Base-by-base conservation (phyloP, 2,797 vertebrate species). In the Vespertilio murinus region DNA sequence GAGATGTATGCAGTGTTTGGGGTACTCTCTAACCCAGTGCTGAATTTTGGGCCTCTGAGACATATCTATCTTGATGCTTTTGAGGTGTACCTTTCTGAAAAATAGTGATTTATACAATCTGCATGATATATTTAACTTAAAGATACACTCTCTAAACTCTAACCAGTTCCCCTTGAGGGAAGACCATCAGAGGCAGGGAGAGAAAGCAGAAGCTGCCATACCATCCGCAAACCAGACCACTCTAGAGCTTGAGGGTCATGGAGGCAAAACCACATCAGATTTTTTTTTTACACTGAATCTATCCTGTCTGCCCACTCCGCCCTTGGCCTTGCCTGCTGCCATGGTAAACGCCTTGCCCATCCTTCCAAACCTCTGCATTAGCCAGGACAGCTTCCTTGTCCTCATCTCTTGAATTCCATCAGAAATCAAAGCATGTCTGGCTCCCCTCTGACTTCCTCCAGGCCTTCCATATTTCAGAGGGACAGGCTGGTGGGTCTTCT, bases 291-390 rank as follows among this genome's bases (percentile, higher is more conserved):
- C 30, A 67, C 1, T 33, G 35, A 47, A 17, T 40, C 40, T 5
- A 38, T 47, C 40, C 17, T 0, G 0, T 59, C n/a, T 35, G 22
- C 28, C 40, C 28, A 17, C 3, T 14, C 16, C 22, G 47, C 33
- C 3, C 1, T 56, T 38, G 33, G 18, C 54, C 13, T 40, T 83
- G 33, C 10, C 84, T 35, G 64, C 35, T 71, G 52, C 59, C 28
- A 16, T 61, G 38, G 22, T 77, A 18, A 38, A 38, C 16, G 1
- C 23, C 40, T 25, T n/a, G 23, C 30, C 16, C 7, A 9, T 42
- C 59, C 47, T 67, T 16, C 30, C 22, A 30, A 13, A 12, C 35
- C 23, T 77, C 64, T 0, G 0, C 1, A 1, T 35, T n/a, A 73
- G 59, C 69, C 16, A 23, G 23, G 40, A 86, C 5, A 78, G 17